These are phyloP conservation scores for Agrochola lota DNA, from an alignment of 2,888 invertebrate species.

Conservation along the genomic window DNA sequence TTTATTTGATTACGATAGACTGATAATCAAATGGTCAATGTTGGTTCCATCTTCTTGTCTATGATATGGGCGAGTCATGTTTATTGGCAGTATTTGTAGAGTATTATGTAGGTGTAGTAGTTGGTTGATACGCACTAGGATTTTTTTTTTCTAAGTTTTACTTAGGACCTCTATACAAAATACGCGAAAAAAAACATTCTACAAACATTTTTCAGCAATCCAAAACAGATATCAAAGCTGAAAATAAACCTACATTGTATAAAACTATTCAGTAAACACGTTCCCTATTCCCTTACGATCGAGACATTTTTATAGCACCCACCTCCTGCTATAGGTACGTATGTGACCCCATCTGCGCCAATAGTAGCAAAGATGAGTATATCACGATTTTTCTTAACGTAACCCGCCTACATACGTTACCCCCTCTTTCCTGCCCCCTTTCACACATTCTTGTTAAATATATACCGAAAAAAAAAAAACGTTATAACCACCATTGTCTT, in stretches of 20 bases:
- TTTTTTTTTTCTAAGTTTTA: neutral
- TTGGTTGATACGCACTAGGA: neutral
- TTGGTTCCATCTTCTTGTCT: no score
- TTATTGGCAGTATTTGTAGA: no score
- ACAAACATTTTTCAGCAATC: neutral
- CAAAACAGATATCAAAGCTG: neutral
- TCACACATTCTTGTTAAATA: slow-evolving; percentile 68
- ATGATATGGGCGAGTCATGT: no score
- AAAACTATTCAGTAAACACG: neutral
- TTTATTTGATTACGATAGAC: no score
- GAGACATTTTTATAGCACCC: slow-evolving; percentile 27
- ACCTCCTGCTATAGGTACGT: slow-evolving; percentile 31
- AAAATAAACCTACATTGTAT: neutral
- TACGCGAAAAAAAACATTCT: no score
- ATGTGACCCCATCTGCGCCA: slow-evolving; percentile 73
- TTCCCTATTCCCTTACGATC: neutral
- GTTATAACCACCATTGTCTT: slow-evolving; percentile 7
- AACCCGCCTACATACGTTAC: slow-evolving; percentile 69
- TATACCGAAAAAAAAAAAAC: slow-evolving; percentile 8
- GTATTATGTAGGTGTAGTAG: no score
- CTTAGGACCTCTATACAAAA: no score
- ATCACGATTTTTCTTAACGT: slow-evolving; percentile 76
- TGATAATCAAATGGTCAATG: no score
- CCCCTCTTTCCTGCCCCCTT: slow-evolving; percentile 74
- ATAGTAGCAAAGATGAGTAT: slow-evolving; percentile 75